Base-by-base conservation (phyloP, 2,888 invertebrate species). In the Orthosia gothica region DNA sequence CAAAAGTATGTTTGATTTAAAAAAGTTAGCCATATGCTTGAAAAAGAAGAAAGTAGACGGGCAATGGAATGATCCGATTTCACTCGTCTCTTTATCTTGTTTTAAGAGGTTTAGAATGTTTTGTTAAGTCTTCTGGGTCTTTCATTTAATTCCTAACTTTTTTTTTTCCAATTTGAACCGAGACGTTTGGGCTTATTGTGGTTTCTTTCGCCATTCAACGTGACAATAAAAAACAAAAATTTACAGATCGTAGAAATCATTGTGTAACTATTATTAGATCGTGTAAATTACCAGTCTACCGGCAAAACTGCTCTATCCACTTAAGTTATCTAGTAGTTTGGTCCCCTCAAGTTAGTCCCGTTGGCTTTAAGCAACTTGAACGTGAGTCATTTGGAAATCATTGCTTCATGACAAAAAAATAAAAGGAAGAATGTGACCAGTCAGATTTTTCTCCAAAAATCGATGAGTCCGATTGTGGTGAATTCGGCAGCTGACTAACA, bases 221-320 rank as follows among this genome's bases (percentile, higher is more conserved):
- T 57, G 47, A 32, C 55, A 68, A 70, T 68, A 50, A 68, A 57
- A 57, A 71, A 18, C 12, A 67, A n/a, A 20, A 68, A 32, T 47
- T 13, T 20, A 13, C 7, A 26, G 47, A 26, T 57, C 18, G 23
- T 12, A 18, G 20, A 57, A 16, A 16, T 23, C 1, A 50, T 74
- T 64, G 57, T 45, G 26, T 26, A 50, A 63, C 20, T 52, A 32
- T 20, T 64, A 74, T 45, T 47, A 52, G 47, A 47, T 74, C 74
- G 57, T n/a, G 58, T 50, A 52, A 74, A 74, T 26, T 63, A 47
- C 20, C 20, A 45, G 26, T 45, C 12, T 1, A 49, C 62, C 74
- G 57, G 18, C 52, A 50, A 45, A 58, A 18, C 57, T 20, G 45
- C 15, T 63, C 54, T 54, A 49, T 12, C 54, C 72, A 61, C 72